phyloP scores from a whole-genome alignment of 2,888 invertebrate genomes.

The Acutogordius australiensis region DNA sequence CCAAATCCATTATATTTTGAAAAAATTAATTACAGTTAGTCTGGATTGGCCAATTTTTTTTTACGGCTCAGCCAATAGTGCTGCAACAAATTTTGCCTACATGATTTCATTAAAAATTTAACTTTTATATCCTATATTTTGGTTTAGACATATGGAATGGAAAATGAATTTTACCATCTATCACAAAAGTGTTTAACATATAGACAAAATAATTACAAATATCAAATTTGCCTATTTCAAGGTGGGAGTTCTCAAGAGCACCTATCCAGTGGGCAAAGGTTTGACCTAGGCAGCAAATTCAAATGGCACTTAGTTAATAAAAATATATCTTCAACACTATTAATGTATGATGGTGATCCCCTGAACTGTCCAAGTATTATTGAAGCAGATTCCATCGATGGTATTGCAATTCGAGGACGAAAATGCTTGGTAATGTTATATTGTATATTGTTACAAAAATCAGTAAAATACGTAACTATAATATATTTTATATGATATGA shows the following conservation, averaged over 20 bases:
- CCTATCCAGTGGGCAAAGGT: not conserved
- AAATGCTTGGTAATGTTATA: too few relatives aligned
- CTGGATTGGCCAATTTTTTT: too few relatives aligned
- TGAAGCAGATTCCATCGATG: too few relatives aligned
- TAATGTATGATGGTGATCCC: not conserved
- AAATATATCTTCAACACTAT: not conserved
- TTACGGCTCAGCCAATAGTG: too few relatives aligned
- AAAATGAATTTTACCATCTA: not conserved
- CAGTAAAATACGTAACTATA: too few relatives aligned
- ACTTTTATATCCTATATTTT: not conserved
- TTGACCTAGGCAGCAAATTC: not conserved
- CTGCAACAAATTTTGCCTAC: too few relatives aligned
- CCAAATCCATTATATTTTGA: not conserved
- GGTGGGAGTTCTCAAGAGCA: not conserved
- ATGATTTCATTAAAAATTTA: not conserved
- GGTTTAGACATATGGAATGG: not conserved
- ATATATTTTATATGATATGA: too few relatives aligned
- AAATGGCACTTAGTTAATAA: not conserved
- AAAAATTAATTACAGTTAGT: too few relatives aligned
- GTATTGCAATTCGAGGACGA: too few relatives aligned
- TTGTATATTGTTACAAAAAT: too few relatives aligned
- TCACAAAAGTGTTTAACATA: not conserved
- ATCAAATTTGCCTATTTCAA: constrained; percentile 2
- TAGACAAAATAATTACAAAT: not conserved
- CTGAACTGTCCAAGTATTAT: not conserved